Base-by-base conservation (phyloP, 2,888 invertebrate species). In the Tinea semifulvella region DNA sequence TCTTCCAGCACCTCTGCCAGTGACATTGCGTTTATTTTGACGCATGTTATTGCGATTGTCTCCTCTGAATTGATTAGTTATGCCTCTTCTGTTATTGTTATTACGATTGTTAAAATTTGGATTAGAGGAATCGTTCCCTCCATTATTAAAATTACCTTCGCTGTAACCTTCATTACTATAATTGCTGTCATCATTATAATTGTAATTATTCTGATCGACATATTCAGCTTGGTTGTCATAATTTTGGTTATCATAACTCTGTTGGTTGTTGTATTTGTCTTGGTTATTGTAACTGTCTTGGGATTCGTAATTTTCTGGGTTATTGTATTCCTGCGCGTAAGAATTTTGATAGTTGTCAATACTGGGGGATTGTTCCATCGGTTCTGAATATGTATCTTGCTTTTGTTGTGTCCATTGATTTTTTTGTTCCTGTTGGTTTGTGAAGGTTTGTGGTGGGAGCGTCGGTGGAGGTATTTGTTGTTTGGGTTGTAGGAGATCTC, bases 401-500 rank as follows among this genome's bases (percentile, higher is more conserved):
- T n/a, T n/a, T n/a, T n/a, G n/a, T n/a, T n/a, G n/a, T n/a, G n/a
- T n/a, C n/a, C n/a, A n/a, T n/a, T n/a, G n/a, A n/a, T n/a, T n/a
- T n/a, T n/a, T n/a, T n/a, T n/a, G n/a, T n/a, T n/a, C n/a, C n/a
- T n/a, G n/a, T n/a, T n/a, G n/a, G n/a, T 26, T 6, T 3, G 6
- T 3, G 3, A 26, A 26, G 6, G 26, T 10, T 6, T 26, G 26
- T 6, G 26, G 26, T 26, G 10, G 10, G 11, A 10, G 10, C 10
- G 7, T 26, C 26, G 26, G 26, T n/a, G 11, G 26, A 6, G 26
- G 11, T 11, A 26, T 26, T 10, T n/a, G 26, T 11, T 2, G 26
- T 11, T n/a, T 6, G 7, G 26, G 26, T 6, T 26, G 26, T 26
- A 14, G 31, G 5, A 2, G 45, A 48, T 80, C 79, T 6, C 77